Evolutionary conservation across 2,797 vertebrate genomes (phyloP).

Genomic region (Pipistrellus nathusii): DNA sequence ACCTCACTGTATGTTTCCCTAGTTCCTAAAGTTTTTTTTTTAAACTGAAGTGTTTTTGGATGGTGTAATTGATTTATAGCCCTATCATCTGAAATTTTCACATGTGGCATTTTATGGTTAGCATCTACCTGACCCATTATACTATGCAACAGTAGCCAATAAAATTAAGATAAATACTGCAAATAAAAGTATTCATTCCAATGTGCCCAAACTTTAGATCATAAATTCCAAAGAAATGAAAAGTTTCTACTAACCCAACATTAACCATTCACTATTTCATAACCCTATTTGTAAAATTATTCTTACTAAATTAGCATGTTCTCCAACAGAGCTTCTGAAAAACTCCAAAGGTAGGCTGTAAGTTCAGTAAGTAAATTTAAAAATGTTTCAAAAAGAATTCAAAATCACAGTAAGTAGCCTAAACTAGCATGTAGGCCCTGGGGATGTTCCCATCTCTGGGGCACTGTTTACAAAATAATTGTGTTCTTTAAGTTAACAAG

Average conservation of each 20-base stretch:
- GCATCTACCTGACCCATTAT: background rate
- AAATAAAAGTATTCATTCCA: slow-evolving; percentile 1
- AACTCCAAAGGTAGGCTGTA: background rate
- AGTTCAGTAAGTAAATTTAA: slow-evolving; percentile 34
- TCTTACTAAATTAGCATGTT: background rate
- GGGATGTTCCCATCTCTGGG: background rate
- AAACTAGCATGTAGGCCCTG: background rate
- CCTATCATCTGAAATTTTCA: slow-evolving; percentile 1
- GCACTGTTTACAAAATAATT: slow-evolving; percentile 1
- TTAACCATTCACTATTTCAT: background rate
- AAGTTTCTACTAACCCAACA: slow-evolving; percentile 46
- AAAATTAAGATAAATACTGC: slow-evolving; percentile 4
- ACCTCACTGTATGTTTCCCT: background rate
- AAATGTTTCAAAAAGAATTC: slow-evolving; percentile 58
- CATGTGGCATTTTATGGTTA: background rate
- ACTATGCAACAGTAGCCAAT: background rate
- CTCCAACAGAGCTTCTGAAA: background rate
- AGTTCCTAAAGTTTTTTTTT: background rate
- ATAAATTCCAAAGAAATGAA: slow-evolving; percentile 20
- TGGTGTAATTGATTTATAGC: background rate
- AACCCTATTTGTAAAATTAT: slow-evolving; percentile 7
- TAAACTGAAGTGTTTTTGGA: background rate
- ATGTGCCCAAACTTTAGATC: background rate
- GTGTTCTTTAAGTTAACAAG: background rate
- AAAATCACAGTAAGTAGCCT: slow-evolving; percentile 36